Base-by-base conservation (phyloP, 2,888 invertebrate species). In the Ectemnius continuus region DNA sequence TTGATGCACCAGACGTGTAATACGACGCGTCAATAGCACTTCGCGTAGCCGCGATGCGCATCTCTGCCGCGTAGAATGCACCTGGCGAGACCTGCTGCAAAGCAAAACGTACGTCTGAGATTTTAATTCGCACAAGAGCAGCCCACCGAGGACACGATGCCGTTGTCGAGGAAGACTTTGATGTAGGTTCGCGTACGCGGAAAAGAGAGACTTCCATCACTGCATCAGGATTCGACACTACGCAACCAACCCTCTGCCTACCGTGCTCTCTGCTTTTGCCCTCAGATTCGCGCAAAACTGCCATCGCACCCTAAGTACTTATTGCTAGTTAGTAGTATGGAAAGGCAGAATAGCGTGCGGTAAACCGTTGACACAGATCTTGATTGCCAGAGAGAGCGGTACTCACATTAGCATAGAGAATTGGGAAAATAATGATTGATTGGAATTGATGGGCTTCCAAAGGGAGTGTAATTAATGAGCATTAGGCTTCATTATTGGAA, bases 71-170 rank as follows among this genome's bases (percentile, higher is more conserved):
- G 45, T 57, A 67, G 63, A 74, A 66, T 77, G 69, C 69, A 64
- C 65, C 47, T 23, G 61, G 59, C 56, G 47, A 63, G 60, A 56
- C 52, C 18, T 65, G 70, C 52, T 70, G 67, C 36, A 78, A 75
- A 72, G 65, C 70, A 58, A 36, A 46, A 69, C 70, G 67, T 67
- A 66, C 70, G 75, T 76, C 78, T 70, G 72, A 82, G 82, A 74
- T 74, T 81, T 81, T 81, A 79, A 81, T 81, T 82, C 76, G 67
- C 67, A 59, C 59, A 74, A 78, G 70, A 56, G 67, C 60, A 36
- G 11, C 36, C 8, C 65, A 26, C 52, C 62, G 62, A 66, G 68
- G 64, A 64, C 61, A 28, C 70, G 74, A 71, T 58, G 67, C 52
- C 52, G 66, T 61, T 56, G 45, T 61, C 67, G 67, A 36, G 63